phyloP scores from a whole-genome alignment of 1,140 invertebrate species.

The Ditylenchus dipsaci region DNA sequence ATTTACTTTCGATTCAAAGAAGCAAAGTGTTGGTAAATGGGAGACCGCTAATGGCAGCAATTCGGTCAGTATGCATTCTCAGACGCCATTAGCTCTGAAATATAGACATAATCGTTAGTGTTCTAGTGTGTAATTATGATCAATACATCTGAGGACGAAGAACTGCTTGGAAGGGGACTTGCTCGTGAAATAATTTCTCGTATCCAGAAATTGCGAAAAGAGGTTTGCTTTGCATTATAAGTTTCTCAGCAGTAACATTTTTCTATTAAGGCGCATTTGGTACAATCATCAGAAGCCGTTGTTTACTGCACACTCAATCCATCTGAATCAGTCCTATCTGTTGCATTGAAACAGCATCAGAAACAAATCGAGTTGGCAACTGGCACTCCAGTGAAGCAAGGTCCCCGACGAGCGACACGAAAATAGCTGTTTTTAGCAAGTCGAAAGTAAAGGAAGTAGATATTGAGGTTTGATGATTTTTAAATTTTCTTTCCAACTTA shows the following conservation, averaged over 20 bases:
- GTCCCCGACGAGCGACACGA: neutral
- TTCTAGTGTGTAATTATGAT: conserved; percentile 53
- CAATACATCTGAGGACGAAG: conserved; percentile 44
- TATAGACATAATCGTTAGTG: neutral
- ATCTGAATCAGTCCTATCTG: conserved; percentile 65
- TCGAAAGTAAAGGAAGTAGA: conserved; percentile 21
- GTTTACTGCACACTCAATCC: conserved; percentile 73
- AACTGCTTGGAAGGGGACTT: conserved; percentile 43
- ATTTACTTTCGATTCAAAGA: conserved; percentile 67
- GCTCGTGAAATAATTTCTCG: conserved; percentile 86
- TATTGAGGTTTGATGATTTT: conserved; percentile 14
- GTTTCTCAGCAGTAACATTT: neutral
- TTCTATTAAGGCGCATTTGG: conserved; percentile 69
- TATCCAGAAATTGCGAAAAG: conserved; percentile 93
- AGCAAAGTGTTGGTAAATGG: conserved; percentile 31
- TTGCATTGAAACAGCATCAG: conserved; percentile 69
- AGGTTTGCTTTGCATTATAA: conserved; percentile 6
- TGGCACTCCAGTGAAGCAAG: conserved; percentile 31
- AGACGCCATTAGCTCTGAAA: neutral
- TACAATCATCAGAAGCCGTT: conserved; percentile 81
- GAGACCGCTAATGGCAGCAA: conserved; percentile 23
- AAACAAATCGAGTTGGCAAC: conserved; percentile 70
- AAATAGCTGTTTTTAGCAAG: conserved; percentile 6
- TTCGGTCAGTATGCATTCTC: neutral
- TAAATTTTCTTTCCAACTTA: no score